A percentile compares a stretch with the other conserved stretches of the same genome.
Conservation (phyloP, 2,113 vertebrate species). For the Circaetus cinerascens region DNA sequence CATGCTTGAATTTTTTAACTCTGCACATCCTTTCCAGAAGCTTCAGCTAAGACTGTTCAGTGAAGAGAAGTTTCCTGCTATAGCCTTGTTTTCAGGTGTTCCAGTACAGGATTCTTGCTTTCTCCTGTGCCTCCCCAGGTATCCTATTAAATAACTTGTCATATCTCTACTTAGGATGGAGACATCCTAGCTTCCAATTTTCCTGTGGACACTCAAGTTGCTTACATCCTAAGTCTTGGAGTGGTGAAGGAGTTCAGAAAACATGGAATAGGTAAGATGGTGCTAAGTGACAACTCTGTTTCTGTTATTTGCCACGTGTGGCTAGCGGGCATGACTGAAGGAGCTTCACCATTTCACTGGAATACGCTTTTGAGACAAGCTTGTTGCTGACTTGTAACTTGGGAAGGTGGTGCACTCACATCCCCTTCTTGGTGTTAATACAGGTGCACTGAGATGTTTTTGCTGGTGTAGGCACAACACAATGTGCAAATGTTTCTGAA, state of each 20-base stretch:
- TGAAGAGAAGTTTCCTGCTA: neutral
- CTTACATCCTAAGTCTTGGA: conserved; percentile 96
- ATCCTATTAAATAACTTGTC: neutral
- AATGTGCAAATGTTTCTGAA: neutral
- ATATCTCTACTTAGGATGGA: conserved; percentile 83
- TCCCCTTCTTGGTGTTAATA: neutral
- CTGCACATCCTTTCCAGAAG: neutral
- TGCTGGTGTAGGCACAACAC: neutral
- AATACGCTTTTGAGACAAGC: neutral
- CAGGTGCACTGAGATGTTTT: neutral
- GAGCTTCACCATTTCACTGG: neutral
- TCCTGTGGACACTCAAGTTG: conserved; percentile 95
- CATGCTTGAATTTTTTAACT: neutral
- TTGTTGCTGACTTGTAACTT: accelerated
- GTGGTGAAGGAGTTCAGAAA: conserved; percentile 98
- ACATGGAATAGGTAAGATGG: conserved; percentile 92
- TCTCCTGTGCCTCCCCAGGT: neutral
- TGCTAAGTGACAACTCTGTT: neutral
- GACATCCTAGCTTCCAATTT: conserved; percentile 97
- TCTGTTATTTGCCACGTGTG: neutral
- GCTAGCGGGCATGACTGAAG: neutral
- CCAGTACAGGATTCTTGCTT: neutral
- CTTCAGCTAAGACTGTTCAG: neutral
- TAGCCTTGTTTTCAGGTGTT: neutral
- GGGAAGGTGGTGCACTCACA: neutral